Percentiles rank a stretch among this genome's conserved stretches.
These are phyloP conservation scores for Drosophila putrida DNA, from an alignment of 2,888 invertebrate species.

Conservation along the genomic window DNA sequence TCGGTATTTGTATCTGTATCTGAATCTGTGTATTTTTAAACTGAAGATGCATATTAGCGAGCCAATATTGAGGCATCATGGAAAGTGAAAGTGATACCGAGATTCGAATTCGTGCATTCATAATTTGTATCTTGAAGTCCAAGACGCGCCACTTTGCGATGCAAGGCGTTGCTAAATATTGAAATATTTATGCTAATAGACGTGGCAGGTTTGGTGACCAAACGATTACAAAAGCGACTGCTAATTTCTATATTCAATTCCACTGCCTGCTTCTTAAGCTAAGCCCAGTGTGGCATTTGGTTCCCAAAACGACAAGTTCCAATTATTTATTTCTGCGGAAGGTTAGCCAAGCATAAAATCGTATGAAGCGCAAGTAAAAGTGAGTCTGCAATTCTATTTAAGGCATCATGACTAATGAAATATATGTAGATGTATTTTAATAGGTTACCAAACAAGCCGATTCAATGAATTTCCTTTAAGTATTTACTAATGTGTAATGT, in stretches of 20 bases:
- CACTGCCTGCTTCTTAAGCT: constrained; percentile 7
- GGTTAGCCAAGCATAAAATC: constrained; percentile 15
- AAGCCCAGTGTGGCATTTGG: not conserved
- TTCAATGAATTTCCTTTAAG: not conserved
- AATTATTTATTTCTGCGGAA: not conserved
- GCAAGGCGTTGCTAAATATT: constrained; percentile 58
- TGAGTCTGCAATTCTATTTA: constrained; percentile 31
- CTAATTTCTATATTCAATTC: constrained; percentile 28
- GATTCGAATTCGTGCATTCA: constrained; percentile 67
- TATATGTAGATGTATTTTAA: constrained; percentile 10
- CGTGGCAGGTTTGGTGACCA: constrained; percentile 27
- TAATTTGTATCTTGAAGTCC: constrained; percentile 63
- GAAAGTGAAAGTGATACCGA: constrained; percentile 72
- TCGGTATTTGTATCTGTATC: constrained; percentile 23
- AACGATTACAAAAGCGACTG: constrained; percentile 45
- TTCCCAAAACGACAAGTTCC: not conserved
- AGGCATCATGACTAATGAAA: constrained; percentile 15
- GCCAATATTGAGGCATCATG: constrained; percentile 37
- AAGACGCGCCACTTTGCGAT: constrained; percentile 18
- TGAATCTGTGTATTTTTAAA: constrained; percentile 27
- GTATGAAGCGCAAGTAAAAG: constrained; percentile 10
- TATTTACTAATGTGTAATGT: not conserved
- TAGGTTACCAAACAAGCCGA: not conserved
- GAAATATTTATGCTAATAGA: constrained; percentile 60
- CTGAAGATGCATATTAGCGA: constrained; percentile 63